A percentile compares a stretch with the other conserved stretches of the same genome.
These are phyloP conservation scores for Solea solea DNA, from an alignment of 2,113 vertebrate genomes.

Conservation along the genomic window DNA sequence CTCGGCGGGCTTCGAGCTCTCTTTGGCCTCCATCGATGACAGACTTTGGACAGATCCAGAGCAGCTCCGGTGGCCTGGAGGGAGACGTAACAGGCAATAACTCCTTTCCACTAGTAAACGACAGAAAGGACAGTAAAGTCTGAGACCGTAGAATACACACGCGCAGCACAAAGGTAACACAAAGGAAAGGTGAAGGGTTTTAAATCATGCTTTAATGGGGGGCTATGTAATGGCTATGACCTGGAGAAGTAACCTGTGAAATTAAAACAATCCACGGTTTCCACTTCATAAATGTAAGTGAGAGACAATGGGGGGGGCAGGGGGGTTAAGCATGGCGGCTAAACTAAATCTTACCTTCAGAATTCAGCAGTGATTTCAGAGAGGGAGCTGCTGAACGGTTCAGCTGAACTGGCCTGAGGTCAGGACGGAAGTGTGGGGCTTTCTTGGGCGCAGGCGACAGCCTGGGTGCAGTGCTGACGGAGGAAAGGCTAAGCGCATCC, in stretches of 20 bases:
- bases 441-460: conserved; percentile 84
- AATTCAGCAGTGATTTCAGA: conserved; percentile 83
- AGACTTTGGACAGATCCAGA: conserved; percentile 88
- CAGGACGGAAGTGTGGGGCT: conserved; percentile 79
- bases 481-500: conserved; percentile 88
- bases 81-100: conserved; percentile 40
- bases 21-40: conserved; percentile 83
- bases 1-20: conserved; percentile 69
- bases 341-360: conserved; percentile 81
- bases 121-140: conserved; percentile 14
- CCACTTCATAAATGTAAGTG: neutral
- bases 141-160: neutral
- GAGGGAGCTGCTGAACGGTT: conserved; percentile 82
- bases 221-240: neutral
- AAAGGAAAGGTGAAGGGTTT: conserved; percentile 5
- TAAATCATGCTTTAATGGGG: neutral
- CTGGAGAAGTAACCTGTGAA: conserved; percentile 8
- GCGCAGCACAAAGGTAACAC: neutral
- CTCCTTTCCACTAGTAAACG: neutral
- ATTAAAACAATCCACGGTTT: conserved; percentile 16
- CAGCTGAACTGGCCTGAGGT: conserved; percentile 74
- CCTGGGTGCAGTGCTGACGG: conserved; percentile 74
- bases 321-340: too few species aligned
- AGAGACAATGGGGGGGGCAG: neutral
- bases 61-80: conserved; percentile 85